phyloP scores from a whole-genome alignment of 2,888 invertebrate genomes.

The Neria commutata region DNA sequence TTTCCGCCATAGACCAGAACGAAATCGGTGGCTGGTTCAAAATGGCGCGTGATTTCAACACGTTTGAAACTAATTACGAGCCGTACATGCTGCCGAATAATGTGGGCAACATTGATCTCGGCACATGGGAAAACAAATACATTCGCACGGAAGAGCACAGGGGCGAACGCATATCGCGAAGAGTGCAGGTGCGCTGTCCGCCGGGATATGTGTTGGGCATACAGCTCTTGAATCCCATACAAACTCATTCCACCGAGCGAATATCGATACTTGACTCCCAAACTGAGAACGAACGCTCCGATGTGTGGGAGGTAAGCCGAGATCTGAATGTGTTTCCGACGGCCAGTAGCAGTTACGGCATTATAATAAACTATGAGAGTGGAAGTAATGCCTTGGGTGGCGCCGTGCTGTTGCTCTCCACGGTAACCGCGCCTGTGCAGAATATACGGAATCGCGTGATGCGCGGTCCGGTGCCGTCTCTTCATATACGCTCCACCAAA shows the following conservation, averaged over 20 bases:
- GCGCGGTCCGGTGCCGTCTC: conserved; percentile 79
- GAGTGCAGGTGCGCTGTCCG: conserved; percentile 72
- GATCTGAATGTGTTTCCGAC: conserved; percentile 91
- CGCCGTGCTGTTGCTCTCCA: conserved; percentile 78
- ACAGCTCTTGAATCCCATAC: conserved; percentile 88
- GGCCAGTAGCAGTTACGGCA: conserved; percentile 81
- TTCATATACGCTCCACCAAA: conserved; percentile 73
- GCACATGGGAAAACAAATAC: conserved; percentile 79
- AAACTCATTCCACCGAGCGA: conserved; percentile 84
- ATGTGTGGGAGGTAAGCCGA: conserved; percentile 78
- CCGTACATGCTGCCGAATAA: conserved; percentile 76
- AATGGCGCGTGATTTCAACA: conserved; percentile 70
- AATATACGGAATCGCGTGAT: conserved; percentile 76
- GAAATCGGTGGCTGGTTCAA: conserved; percentile 93
- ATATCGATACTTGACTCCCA: conserved; percentile 81
- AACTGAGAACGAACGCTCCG: conserved; percentile 69
- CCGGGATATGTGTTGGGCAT: conserved; percentile 88
- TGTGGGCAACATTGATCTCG: conserved; percentile 67
- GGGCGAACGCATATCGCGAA: conserved; percentile 66
- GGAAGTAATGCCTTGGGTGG: conserved; percentile 81
- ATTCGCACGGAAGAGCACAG: conserved; percentile 74
- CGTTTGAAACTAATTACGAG: conserved; percentile 73
- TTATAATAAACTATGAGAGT: conserved; percentile 80
- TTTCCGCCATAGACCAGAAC: conserved; percentile 82
- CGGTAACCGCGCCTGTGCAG: conserved; percentile 75